Base-by-base conservation (phyloP, 2,113 vertebrate genomes). In the Myotis lucifugus region DNA sequence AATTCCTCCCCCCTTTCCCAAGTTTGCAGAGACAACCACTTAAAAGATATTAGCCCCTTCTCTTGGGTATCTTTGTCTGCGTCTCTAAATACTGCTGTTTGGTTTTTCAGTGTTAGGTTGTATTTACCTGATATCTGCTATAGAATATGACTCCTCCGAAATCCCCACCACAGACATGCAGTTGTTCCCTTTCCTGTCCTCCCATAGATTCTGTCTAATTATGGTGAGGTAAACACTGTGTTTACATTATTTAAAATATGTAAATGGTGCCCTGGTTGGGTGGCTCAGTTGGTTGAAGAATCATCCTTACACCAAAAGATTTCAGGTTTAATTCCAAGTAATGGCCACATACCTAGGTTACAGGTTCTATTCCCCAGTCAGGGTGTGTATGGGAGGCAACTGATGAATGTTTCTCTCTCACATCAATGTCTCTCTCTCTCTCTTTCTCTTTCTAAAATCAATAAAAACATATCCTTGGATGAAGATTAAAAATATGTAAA, bases 191-290 rank as follows among this genome's bases (percentile, higher is more conserved):
- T 29, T 50, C n/a, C 48, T 86, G 6, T 76, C n/a, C 11, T 83
- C 54, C 61, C 54, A 34, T 18, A 93, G 42, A 37, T 56, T 59
- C 87, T 91, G 27, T 79, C 17, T 85, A 92, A 96, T 66, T 56
- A 81, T 10, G 18, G 48, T 94, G 64, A 77, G 37, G 14, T 27
- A 86, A 59, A 23, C 87, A 52, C 42, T 64, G 40, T 52, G n/a
- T 88, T 92, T 92, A 52, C 40, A 40, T 76, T 83, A 74, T 27
- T 70, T 25, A 42, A 74, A 94, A 48, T 34, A 61, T 67, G 4
- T n/a, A 59, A 64, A 59, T 76, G 4, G 37, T 74, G 27, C 32
- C 32, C 64, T 67, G 14, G 14, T 15, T 32, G 6, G 29, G 64
- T 18, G 32, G 14, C 64, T n/a, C 14, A 67, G 64, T 67, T 67